Evolutionary conservation across 2,888 invertebrate species (phyloP), one percentile per base, ranked within the genome.

Genomic region (Hyposoter dolosus): DNA sequence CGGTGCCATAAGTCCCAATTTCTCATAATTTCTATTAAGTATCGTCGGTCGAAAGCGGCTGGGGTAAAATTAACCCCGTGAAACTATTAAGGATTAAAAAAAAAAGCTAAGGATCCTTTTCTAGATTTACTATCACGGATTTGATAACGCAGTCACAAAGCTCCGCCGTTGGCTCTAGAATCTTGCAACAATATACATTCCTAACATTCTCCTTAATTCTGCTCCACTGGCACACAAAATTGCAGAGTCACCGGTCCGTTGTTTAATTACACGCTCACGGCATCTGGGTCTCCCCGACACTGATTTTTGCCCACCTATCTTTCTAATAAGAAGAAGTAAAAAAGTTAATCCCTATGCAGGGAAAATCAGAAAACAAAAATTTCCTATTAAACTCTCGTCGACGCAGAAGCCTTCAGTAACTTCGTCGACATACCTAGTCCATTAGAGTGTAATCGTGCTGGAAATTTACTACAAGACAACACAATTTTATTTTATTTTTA

Each of bases 191-290:
- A 47, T 35, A 23, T 45, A 65, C n/a, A 78, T 78, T 78, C 68
- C 53, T 53, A 53, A 32, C 53, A 68, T 78, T 78, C 68, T 56
- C 53, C 53, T 78, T 35, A 35, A 35, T 35, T 78, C 77, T 53
- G 77, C 77, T 78, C 77, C 43, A 68, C 68, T 78, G 77, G 77
- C 68, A 78, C 77, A 60, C 77, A 78, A 78, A 78, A 78, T 78
- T 78, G 45, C 28, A 3, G 77, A 78, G 77, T 78, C 40, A 9
- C 68, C 68, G 68, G 53, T 23, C 43, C 50, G 40, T 77, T 53
- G 50, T 78, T 66, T 78, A 78, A 78, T 78, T 68, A 78, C 77
- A 78, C 77, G 68, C 66, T 68, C 68, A 10, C 17, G 77, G 77
- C 68, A 17, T 12, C 19, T 53, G 4, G 53, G 35, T 40, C 60